These are phyloP conservation scores for Atherinomorus stipes DNA, from an alignment of 2,113 vertebrate species.

Conservation along the genomic window DNA sequence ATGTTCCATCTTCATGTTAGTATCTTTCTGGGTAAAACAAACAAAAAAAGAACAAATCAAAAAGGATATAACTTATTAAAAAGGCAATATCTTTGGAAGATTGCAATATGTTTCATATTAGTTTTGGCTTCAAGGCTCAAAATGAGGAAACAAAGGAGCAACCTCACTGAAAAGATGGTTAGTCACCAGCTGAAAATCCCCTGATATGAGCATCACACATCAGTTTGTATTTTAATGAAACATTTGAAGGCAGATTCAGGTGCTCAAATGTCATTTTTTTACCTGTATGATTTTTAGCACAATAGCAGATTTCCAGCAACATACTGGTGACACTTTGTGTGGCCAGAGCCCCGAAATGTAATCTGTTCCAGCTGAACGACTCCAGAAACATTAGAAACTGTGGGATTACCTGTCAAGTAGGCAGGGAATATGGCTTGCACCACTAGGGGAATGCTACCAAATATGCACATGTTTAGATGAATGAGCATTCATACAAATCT, in stretches of 20 bases:
- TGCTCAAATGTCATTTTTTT: neutral
- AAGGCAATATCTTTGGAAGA: too few species aligned
- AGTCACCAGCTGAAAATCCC: neutral
- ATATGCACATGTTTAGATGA: neutral
- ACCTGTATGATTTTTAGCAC: neutral
- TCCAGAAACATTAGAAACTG: conserved; percentile 24
- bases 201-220: neutral
- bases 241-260: neutral
- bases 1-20: too few species aligned
- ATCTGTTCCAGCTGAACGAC: conserved; percentile 42
- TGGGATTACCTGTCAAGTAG: conserved; percentile 32
- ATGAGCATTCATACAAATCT: neutral
- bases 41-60: too few species aligned
- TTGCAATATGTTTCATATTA: too few species aligned
- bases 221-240: neutral
- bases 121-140: too few species aligned
- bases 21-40: too few species aligned
- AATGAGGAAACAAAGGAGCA: neutral
- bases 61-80: too few species aligned
- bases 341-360: conserved; percentile 24
- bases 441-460: neutral
- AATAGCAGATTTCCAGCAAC: neutral
- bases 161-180: neutral
- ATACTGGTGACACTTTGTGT: neutral
- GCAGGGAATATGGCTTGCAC: conserved; percentile 5